A percentile compares a stretch with the other conserved stretches of the same genome.
phyloP scores from a whole-genome alignment of 2,888 invertebrate species.

The Ophraella communa region DNA sequence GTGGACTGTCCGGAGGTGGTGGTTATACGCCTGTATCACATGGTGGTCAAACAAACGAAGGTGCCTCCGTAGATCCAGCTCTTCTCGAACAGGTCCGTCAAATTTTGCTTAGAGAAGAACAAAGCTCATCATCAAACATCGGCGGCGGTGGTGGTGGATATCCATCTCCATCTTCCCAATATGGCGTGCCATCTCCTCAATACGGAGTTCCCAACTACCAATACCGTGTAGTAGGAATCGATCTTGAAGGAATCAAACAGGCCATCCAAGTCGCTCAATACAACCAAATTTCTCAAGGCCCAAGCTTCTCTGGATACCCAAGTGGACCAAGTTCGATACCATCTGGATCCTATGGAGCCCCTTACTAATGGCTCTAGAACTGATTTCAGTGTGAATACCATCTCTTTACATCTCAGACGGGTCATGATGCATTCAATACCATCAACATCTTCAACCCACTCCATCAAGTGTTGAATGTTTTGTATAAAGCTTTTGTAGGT shows the following conservation, averaged over 20 bases:
- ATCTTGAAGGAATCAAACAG: conserved; percentile 84
- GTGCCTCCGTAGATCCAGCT: conserved; percentile 80
- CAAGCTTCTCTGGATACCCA: conserved; percentile 58
- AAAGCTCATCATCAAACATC: conserved; percentile 63
- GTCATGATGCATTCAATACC: conserved; percentile 58
- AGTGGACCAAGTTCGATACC: conserved; percentile 62
- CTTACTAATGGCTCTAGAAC: conserved; percentile 46
- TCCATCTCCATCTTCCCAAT: conserved; percentile 69
- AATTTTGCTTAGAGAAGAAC: conserved; percentile 83
- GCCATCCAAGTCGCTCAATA: conserved; percentile 89
- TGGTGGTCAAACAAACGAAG: conserved; percentile 82
- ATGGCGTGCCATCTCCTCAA: conserved; percentile 71
- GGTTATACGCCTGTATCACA: conserved; percentile 79
- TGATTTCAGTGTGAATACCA: conserved; percentile 49
- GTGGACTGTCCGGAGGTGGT: conserved; percentile 64
- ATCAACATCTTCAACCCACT: conserved; percentile 44
- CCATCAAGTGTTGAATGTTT: conserved; percentile 53
- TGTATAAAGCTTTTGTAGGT: conserved; percentile 63
- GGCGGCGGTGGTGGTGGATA: conserved; percentile 63
- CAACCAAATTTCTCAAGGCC: conserved; percentile 68
- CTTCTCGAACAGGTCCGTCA: conserved; percentile 85
- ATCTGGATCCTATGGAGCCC: conserved; percentile 55
- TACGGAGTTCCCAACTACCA: conserved; percentile 69
- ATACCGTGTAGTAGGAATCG: conserved; percentile 80
- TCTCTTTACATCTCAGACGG: conserved; percentile 55